phyloP scores from a whole-genome alignment of 2,797 vertebrate species.

The Scolopax bukidnonensis region DNA sequence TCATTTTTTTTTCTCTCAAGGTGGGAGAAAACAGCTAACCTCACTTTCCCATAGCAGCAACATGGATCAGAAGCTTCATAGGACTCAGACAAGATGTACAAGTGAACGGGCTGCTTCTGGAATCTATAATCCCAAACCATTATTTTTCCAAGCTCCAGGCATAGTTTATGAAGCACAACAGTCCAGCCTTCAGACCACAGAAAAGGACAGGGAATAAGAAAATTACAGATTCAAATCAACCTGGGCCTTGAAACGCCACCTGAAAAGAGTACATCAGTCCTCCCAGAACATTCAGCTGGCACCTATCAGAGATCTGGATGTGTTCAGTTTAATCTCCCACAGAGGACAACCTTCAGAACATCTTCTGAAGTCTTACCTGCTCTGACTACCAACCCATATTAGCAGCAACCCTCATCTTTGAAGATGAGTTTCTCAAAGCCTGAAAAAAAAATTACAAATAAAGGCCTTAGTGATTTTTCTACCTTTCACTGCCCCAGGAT shows the following conservation, averaged over 20 bases:
- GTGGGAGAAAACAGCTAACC: neutral
- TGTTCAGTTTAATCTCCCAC: neutral
- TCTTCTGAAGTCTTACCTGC: neutral
- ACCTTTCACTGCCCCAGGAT: neutral
- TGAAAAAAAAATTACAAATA: neutral
- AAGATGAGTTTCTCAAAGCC: neutral
- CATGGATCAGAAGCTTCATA: neutral
- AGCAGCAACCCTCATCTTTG: neutral
- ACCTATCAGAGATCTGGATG: neutral
- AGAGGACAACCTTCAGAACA: neutral
- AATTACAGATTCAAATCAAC: neutral
- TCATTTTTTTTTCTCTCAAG: neutral
- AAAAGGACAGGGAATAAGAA: neutral
- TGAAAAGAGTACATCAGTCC: neutral
- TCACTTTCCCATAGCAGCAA: neutral
- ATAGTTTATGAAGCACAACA: neutral
- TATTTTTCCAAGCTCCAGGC: neutral
- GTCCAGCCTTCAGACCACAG: neutral
- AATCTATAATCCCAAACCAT: neutral
- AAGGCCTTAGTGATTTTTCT: neutral
- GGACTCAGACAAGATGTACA: accelerated
- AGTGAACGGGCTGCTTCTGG: neutral
- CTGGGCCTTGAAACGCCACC: neutral
- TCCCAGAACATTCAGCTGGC: neutral
- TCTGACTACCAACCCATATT: neutral